A percentile compares a stretch with the other conserved stretches of the same genome.
phyloP scores from a whole-genome alignment of 2,888 invertebrate genomes.

The Eupithecia insigniata region DNA sequence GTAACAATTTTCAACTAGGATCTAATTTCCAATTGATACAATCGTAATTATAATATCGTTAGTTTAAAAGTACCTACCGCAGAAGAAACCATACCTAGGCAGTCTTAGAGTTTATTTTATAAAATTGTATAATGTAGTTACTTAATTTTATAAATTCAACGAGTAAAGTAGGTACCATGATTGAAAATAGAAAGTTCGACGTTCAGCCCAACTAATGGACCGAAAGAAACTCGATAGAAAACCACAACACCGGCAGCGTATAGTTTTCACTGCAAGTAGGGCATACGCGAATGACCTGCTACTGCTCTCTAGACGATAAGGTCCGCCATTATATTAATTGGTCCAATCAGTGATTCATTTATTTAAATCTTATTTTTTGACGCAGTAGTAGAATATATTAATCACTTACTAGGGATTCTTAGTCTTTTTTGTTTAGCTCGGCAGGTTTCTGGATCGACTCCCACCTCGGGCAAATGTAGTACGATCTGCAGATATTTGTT shows the following conservation, averaged over 20 bases:
- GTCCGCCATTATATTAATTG: constrained; percentile 54
- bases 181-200: constrained; percentile 68
- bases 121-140: neutral
- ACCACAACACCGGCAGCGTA: constrained; percentile 69
- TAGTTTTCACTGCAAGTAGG: constrained; percentile 79
- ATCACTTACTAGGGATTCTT: neutral
- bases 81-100: neutral
- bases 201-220: constrained; percentile 68
- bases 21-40: neutral
- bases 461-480: too few species aligned
- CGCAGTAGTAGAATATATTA: constrained; percentile 2
- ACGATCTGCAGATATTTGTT: too few species aligned
- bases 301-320: constrained; percentile 64
- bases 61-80: neutral
- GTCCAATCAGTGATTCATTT: constrained; percentile 38
- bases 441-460: too few species aligned
- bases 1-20: neutral
- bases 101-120: neutral
- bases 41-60: neutral
- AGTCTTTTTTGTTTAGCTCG: too few species aligned
- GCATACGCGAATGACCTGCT: constrained; percentile 69
- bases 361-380: constrained; percentile 23
- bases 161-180: constrained; percentile 51
- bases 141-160: constrained; percentile 8
- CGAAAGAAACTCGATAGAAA: constrained; percentile 78